Percentiles rank a stretch among this genome's conserved stretches.
Conservation (phyloP, 2,113 vertebrate genomes). For the Illadopsis cleaveri region DNA sequence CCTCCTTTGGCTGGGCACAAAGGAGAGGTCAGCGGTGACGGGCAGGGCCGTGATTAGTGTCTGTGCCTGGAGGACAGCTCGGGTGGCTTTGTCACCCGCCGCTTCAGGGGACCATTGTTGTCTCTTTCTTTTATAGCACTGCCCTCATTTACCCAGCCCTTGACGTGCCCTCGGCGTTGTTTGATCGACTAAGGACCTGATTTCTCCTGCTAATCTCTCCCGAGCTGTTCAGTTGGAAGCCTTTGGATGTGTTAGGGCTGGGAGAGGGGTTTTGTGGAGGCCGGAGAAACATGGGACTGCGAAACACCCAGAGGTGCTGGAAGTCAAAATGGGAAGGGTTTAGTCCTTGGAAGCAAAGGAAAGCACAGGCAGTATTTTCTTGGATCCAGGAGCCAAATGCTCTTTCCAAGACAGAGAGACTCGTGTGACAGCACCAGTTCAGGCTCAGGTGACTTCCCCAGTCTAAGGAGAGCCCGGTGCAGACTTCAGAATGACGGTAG, state of each 20-base stretch:
- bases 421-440: not conserved
- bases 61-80: not conserved
- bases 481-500: not conserved
- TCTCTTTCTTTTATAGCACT: not conserved
- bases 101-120: not conserved
- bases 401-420: not conserved
- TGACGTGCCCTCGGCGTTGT: not conserved
- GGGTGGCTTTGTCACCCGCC: not conserved
- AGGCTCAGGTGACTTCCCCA: not conserved
- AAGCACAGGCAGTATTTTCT: not conserved
- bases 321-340: not conserved
- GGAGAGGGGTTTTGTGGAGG: not conserved
- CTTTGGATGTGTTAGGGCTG: not conserved
- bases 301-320: fast-evolving
- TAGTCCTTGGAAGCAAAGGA: not conserved
- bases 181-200: not conserved
- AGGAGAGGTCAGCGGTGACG: not conserved
- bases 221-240: not conserved
- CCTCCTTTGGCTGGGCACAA: not conserved
- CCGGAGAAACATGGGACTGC: not conserved
- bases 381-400: not conserved
- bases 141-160: not conserved
- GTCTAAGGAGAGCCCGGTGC: not conserved
- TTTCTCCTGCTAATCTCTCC: not conserved
- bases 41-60: not conserved